Evolutionary conservation across 2,888 invertebrate species (phyloP), one percentile per base, ranked within the genome.

Genomic region (Ceratothoa steindachneri): DNA sequence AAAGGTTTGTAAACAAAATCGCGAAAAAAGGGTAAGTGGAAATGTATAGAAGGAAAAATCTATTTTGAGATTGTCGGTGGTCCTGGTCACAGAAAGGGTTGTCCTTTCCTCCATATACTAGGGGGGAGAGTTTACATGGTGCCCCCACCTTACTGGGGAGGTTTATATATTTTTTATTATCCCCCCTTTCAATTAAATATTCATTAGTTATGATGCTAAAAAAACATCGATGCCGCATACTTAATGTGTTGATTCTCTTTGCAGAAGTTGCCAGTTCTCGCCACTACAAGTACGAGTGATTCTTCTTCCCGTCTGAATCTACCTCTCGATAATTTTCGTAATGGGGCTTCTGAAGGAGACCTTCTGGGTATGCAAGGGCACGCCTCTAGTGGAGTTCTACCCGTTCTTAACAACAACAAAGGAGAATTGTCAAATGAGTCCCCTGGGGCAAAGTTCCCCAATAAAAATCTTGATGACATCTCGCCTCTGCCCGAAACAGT

Each of bases 401-500:
- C 77, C 27, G 72, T 75, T n/a, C 73, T 75, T 29, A 79, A 77
- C 77, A 87, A 87, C 83, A 87, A 87, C 83, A 87, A 87, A 29
- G 75, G 75, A 4, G 75, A 75, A 31, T 24, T 64, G 1, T 53
- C 51, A 30, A 67, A 28, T n/a, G 75, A 72, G 5, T 75, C 75
- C 0, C 75, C 27, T 27, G 72, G 30, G 67, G 41, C n/a, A 52
- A 31, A 7, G 15, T 65, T 2, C 52, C 65, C 15, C 29, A 60
- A 60, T 24, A 24, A 24, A 24, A 51, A 28, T 24, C 12, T 60
- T 19, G 60, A 60, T 22, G 60, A 60, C 22, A 41, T 12, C 41
- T 41, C 41, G 5, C 41, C 41, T 12, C 41, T 12, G 1, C 12
- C 19, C 41, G 41, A 41, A 41, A 41, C 7, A 9, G 41, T 41